Conservation (phyloP, 2,888 invertebrate genomes). For the Andrena camellia region DNA sequence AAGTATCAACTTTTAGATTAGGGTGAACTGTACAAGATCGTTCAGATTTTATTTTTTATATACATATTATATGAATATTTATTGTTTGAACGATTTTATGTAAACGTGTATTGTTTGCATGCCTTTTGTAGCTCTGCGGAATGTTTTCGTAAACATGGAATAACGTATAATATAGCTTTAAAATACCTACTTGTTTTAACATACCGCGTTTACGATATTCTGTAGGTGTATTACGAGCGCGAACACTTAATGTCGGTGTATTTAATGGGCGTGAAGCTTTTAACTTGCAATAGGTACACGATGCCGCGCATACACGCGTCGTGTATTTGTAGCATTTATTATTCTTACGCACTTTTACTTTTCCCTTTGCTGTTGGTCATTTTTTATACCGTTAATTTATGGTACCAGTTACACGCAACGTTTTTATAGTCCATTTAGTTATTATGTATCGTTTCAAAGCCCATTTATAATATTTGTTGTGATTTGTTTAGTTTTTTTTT, state of each 20-base stretch:
- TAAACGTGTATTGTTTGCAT: slow-evolving; percentile 40
- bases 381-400: slow-evolving; percentile 15
- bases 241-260: slow-evolving; percentile 19
- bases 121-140: slow-evolving; percentile 37
- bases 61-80: slow-evolving; percentile 36
- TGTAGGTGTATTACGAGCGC: not conserved
- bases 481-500: slow-evolving; percentile 37
- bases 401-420: slow-evolving; percentile 21
- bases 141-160: slow-evolving; percentile 44
- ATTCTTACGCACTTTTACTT: slow-evolving; percentile 32
- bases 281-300: slow-evolving; percentile 23
- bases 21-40: slow-evolving; percentile 31
- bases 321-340: slow-evolving; percentile 51
- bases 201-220: slow-evolving; percentile 17
- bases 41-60: slow-evolving; percentile 57
- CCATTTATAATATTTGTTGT: slow-evolving; percentile 31
- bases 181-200: slow-evolving; percentile 35
- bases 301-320: not conserved
- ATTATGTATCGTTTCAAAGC: slow-evolving; percentile 29
- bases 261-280: slow-evolving; percentile 25
- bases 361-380: slow-evolving; percentile 6
- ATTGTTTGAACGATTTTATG: slow-evolving; percentile 49
- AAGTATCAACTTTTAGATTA: slow-evolving; percentile 35
- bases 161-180: slow-evolving; percentile 38
- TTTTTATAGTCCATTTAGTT: slow-evolving; percentile 33